Evolutionary conservation across 2,797 vertebrate species (phyloP), one percentile per base, ranked within the genome.

Genomic region (Melanotaenia nigrans): DNA sequence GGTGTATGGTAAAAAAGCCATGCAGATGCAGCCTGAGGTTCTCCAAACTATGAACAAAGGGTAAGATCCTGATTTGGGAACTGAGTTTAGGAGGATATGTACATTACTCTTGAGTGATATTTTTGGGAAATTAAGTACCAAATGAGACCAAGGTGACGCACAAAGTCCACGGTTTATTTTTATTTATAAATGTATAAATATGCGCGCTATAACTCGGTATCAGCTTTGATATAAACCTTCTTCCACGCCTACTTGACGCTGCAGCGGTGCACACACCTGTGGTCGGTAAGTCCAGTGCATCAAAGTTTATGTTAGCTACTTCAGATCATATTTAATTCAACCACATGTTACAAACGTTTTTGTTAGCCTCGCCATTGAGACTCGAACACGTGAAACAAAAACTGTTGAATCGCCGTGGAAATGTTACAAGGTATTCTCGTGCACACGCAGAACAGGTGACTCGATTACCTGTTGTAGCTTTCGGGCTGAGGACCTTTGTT

Each of bases 401-500:
- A 7, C 3, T 5, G 22, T 8, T 12, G 51, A 57, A 18, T 59
- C 40, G 13, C 24, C 33, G 3, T 2, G 22, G 4, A 18, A 32
- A 61, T 5, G 20, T 20, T 4, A 40, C 5, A 22, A 49, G 38
- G n/a, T 1, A 0, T 11, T 49, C 0, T 63, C 9, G 35, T 1
- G 20, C 33, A 4, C 36, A 56, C 1, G 70, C 30, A 55, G 11
- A 60, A 24, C 73, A 77, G 78, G 79, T 86, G 83, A 85, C 35
- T 73, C 8, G 36, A 63, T 68, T 71, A 79, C 84, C 74, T 87
- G 76, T 22, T 16, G 61, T 33, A 5, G 12, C 58, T 67, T 33
- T 59, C 51, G 5, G 33, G 58, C 69, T 84, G 61, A 84, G 85
- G 79, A 65, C 75, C 87, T 90, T 88, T 93, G 92, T 90, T 81